Evolutionary conservation across 2,888 invertebrate species (phyloP).

Genomic region (Amaurobius ferox): DNA sequence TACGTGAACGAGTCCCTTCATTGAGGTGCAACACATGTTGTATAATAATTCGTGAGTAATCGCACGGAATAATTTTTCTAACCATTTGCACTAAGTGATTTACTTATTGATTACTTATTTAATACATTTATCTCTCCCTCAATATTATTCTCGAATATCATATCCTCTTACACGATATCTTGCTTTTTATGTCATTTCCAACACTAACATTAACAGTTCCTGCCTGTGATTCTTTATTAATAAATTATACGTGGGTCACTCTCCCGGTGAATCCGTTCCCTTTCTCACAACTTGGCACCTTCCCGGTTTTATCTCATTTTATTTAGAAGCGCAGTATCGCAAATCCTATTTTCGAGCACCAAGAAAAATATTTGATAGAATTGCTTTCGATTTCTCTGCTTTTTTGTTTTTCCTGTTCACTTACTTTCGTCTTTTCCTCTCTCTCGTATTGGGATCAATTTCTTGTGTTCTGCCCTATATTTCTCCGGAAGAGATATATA

Average conservation of each 20-base stretch:
- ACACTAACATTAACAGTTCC: no score
- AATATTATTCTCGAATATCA: no score
- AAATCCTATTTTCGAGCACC: constrained; percentile 53
- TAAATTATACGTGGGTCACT: background rate
- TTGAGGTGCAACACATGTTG: no score
- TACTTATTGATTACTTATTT: no score
- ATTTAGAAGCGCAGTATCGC: constrained; percentile 32
- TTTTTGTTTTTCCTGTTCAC: constrained; percentile 13
- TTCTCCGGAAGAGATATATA: background rate
- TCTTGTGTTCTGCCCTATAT: constrained; percentile 36
- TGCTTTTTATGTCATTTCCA: no score
- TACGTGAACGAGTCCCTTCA: no score
- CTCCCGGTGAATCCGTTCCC: background rate
- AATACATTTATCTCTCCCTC: no score
- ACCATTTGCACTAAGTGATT: no score
- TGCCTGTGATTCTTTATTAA: no score
- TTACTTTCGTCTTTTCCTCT: constrained; percentile 4
- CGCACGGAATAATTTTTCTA: no score
- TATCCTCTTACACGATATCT: no score
- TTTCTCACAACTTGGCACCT: constrained; percentile 9
- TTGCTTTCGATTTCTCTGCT: constrained; percentile 33
- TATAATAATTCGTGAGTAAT: no score
- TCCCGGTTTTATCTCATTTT: constrained; percentile 59
- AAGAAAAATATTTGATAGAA: constrained; percentile 64
- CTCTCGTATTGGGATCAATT: constrained; percentile 32